phyloP scores from a whole-genome alignment of 2,797 vertebrate genomes.

The Echeneis naucrates region DNA sequence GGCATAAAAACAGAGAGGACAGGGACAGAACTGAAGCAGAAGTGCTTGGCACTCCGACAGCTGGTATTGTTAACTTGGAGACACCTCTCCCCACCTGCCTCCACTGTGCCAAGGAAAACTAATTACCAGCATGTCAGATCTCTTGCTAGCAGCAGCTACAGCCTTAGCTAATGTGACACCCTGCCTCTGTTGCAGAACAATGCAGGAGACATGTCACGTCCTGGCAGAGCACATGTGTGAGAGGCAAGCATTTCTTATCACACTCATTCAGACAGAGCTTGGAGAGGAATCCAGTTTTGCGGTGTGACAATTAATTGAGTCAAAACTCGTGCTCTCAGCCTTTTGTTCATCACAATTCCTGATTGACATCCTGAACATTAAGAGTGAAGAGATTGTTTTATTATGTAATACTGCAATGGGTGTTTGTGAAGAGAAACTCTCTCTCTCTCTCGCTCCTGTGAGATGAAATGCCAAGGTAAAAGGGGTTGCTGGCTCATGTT shows the following conservation, averaged over 20 bases:
- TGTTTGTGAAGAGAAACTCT: constrained; percentile 24
- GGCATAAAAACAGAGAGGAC: constrained; percentile 24
- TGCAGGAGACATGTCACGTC: constrained; percentile 57
- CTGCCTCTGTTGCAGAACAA: constrained; percentile 60
- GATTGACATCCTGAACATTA: constrained; percentile 38
- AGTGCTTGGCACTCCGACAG: constrained; percentile 72
- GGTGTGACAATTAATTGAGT: constrained; percentile 60
- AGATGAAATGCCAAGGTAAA: constrained; percentile 56
- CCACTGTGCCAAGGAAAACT: constrained; percentile 66
- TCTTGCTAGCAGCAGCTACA: constrained; percentile 48
- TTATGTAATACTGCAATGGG: constrained; percentile 48
- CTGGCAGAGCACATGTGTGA: constrained; percentile 41
- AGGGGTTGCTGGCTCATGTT: constrained; percentile 45
- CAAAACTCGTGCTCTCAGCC: constrained; percentile 42
- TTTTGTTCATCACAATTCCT: constrained; percentile 41
- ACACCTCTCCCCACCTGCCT: constrained; percentile 40
- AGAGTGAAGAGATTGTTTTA: constrained; percentile 38
- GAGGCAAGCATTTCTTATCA: constrained; percentile 65
- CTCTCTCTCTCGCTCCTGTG: constrained; percentile 13
- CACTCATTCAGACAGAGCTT: constrained; percentile 41
- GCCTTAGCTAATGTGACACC: constrained; percentile 62
- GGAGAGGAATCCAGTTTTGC: constrained; percentile 37
- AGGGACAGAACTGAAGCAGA: constrained; percentile 44
- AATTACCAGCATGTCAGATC: constrained; percentile 77
- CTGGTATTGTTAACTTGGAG: constrained; percentile 69